Percentiles rank a stretch among this genome's conserved stretches.
phyloP scores from a whole-genome alignment of 2,113 vertebrate species.

The Chauna torquata region DNA sequence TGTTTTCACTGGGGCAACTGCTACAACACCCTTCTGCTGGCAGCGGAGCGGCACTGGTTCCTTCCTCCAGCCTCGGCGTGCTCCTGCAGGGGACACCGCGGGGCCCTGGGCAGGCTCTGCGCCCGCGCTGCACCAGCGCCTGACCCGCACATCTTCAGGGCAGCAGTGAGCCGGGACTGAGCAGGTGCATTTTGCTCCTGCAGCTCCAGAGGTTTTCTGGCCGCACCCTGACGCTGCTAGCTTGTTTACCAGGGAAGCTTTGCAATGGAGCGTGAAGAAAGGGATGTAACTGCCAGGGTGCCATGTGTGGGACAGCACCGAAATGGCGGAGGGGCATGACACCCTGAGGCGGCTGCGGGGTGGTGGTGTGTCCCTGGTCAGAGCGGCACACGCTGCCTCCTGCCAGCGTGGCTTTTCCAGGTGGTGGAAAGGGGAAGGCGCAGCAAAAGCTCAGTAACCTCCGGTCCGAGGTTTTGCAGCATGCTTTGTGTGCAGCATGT shows the following conservation, averaged over 20 bases:
- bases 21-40: background rate
- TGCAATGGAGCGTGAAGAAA: background rate
- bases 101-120: rapidly evolving
- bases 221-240: background rate
- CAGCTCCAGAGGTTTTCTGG: background rate
- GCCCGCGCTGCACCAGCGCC: background rate
- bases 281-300: background rate
- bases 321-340: background rate
- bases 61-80: rapidly evolving
- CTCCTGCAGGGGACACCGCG: background rate
- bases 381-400: background rate
- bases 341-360: background rate
- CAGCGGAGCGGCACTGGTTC: background rate
- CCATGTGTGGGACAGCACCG: rapidly evolving
- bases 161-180: background rate
- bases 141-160: rapidly evolving
- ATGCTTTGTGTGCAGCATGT: background rate
- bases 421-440: background rate
- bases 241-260: slow-evolving; percentile 8
- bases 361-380: background rate
- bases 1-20: slow-evolving; percentile 46
- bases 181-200: background rate
- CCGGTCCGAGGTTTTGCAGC: background rate
- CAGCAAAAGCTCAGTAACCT: background rate
- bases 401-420: background rate